Percentiles rank a stretch among this genome's conserved stretches.
Evolutionary conservation across 2,113 vertebrate species (phyloP).

Genomic region (Macrotis lagotis): DNA sequence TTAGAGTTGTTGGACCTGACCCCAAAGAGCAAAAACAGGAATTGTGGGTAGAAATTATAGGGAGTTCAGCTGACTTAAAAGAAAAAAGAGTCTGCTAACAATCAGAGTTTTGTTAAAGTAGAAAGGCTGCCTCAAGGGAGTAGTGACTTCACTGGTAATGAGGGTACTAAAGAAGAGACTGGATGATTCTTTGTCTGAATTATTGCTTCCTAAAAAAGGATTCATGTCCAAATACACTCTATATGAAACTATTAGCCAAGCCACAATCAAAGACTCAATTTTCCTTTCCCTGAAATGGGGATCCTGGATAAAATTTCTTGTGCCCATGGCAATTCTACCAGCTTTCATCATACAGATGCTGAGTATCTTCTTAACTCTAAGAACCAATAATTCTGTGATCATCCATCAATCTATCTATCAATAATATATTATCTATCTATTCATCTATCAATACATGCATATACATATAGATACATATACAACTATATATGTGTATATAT

Average conservation of each 20-base stretch:
- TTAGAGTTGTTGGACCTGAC: not conserved
- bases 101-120: not conserved
- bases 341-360: not conserved
- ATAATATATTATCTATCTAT: not conserved
- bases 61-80: not conserved
- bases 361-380: not conserved
- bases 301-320: not conserved
- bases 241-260: not conserved
- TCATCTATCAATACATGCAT: too few relatives aligned
- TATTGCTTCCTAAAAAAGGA: not conserved
- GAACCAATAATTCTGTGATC: not conserved
- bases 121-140: not conserved
- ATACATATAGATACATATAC: not conserved
- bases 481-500: not conserved
- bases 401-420: not conserved
- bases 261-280: not conserved
- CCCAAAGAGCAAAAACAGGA: not conserved
- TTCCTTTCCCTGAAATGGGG: not conserved
- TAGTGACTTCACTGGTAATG: not conserved
- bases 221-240: not conserved
- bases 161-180: not conserved
- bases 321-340: not conserved
- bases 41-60: not conserved
- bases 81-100: not conserved
- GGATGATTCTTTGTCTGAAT: not conserved